Percentiles rank a stretch among this genome's conserved stretches.
These are phyloP conservation scores for Peucedramus taeniatus DNA, from an alignment of 2,113 vertebrate genomes.

Conservation along the genomic window DNA sequence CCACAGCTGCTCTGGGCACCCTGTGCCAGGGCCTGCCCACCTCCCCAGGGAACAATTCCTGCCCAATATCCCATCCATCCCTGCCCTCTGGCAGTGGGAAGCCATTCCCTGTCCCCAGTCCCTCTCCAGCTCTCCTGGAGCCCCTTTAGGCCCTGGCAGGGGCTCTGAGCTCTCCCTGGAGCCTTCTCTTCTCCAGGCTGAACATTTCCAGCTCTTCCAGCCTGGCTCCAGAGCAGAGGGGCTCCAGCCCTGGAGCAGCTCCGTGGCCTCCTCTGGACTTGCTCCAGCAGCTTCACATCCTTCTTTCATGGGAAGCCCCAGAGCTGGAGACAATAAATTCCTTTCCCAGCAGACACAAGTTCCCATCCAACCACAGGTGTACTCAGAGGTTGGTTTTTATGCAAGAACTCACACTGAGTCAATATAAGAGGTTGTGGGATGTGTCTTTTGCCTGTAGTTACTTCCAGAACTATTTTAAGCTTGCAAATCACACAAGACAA, in stretches of 20 bases:
- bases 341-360: neutral
- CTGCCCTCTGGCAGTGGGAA: neutral
- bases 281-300: rapidly evolving
- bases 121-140: neutral
- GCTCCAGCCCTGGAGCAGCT: neutral
- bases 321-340: neutral
- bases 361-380: neutral
- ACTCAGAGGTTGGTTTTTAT: neutral
- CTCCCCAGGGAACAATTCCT: rapidly evolving
- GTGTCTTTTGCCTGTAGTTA: neutral
- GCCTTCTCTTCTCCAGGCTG: neutral
- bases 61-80: rapidly evolving
- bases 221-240: neutral
- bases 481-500: neutral
- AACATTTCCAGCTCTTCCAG: neutral
- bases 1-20: neutral
- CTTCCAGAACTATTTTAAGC: neutral
- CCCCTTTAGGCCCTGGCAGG: neutral
- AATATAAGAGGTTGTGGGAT: neutral
- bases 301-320: neutral
- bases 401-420: neutral
- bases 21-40: neutral
- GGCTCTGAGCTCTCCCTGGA: neutral
- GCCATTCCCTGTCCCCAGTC: neutral
- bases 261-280: rapidly evolving